Base-by-base conservation (phyloP, 2,888 invertebrate species). In the Cataglyphis cursor region DNA sequence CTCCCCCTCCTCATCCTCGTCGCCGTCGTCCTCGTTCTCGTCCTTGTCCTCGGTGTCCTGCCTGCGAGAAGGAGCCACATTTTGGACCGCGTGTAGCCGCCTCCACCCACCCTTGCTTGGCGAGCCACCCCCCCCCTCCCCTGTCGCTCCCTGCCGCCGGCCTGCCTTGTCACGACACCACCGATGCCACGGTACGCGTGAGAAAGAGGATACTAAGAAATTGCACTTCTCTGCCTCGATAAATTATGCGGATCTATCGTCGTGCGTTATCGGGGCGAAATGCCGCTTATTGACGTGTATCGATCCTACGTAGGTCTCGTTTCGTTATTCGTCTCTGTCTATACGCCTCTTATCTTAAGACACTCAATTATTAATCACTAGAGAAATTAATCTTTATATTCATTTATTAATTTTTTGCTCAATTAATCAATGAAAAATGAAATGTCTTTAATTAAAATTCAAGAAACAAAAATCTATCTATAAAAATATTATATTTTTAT, bases 11-110 rank as follows among this genome's bases (percentile, higher is more conserved):
- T 80, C 75, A 70, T 75, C 73, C 21, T 68, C 76, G 62, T 62
- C 82, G 35, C 73, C 73, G 31, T 73, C 72, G 59, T 81, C 84
- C 78, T 88, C 88, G 74, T 86, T 85, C 86, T 89, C 81, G 87
- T 89, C 89, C 83, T 86, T 83, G 88, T 90, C 87, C 86, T 87
- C 88, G 82, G 76, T 85, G 88, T 89, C 87, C 90, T 87, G 64
- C 61, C 28, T 76, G 85, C 87, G 87, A 89, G 88, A 90, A 89
- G 89, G 87, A 90, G 90, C 89, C 91, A 89, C 92, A 91, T 92
- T 92, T 92, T 91, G 91, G 91, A 90, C 91, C 91, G 85, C 87
- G 64, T 75, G 85, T 87, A 86, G 86, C 87, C 88, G 85, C 88
- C 87, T 89, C 51, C 51, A 51, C 8, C n/a, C 51, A 84, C 83